Evolutionary conservation across 1,140 invertebrate genomes (phyloP).

Genomic region (Drosophila ananassae): DNA sequence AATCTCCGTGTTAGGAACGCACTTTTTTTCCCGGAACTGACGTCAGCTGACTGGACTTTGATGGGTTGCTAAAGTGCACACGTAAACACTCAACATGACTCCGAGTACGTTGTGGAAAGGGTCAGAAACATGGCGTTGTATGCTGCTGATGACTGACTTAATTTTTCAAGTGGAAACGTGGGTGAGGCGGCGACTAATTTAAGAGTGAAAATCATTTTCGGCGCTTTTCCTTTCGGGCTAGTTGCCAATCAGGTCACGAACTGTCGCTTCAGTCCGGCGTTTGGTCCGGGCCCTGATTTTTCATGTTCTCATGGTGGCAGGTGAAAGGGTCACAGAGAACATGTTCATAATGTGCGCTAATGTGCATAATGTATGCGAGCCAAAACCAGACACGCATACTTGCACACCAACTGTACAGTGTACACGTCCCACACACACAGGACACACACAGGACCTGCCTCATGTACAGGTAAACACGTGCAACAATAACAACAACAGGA

Average conservation of each 20-base stretch:
- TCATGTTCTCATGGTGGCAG: conserved; percentile 26
- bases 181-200: conserved; percentile 53
- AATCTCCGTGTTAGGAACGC: conserved; percentile 3
- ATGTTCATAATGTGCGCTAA: conserved; percentile 80
- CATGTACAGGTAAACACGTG: conserved; percentile 15
- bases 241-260: conserved; percentile 73
- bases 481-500: conserved; percentile 64
- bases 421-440: conserved; percentile 30
- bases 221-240: conserved; percentile 37
- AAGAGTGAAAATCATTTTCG: conserved; percentile 65
- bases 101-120: not conserved
- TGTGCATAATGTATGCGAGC: conserved; percentile 75
- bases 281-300: conserved; percentile 32
- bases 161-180: conserved; percentile 52
- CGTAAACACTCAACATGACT: conserved; percentile 69
- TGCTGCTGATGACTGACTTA: conserved; percentile 50
- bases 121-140: conserved; percentile 8
- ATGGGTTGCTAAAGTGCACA: conserved; percentile 42
- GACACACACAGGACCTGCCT: not conserved
- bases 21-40: not conserved
- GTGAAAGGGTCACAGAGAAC: conserved; percentile 59
- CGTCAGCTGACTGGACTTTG: conserved; percentile 19
- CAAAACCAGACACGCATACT: conserved; percentile 63
- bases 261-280: conserved; percentile 37
- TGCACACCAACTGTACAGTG: conserved; percentile 36